Evolutionary conservation across 2,113 vertebrate species (phyloP).

Genomic region (Trematomus loennbergii): DNA sequence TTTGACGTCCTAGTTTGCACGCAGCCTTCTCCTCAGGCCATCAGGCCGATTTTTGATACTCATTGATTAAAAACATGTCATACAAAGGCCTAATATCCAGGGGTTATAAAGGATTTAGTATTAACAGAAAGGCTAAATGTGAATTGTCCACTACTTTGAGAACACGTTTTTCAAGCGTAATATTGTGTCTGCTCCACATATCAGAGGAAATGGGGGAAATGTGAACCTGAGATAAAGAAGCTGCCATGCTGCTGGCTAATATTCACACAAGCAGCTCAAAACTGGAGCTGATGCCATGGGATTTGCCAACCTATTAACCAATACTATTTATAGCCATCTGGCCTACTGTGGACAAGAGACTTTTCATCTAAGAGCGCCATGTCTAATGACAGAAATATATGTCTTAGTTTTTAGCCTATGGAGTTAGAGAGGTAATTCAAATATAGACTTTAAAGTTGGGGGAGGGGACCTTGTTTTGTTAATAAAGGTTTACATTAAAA

Average conservation of each 20-base stretch:
- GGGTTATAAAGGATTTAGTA: not conserved
- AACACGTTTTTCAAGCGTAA: not conserved
- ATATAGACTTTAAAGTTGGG: constrained; percentile 5
- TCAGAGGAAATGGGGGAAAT: not conserved
- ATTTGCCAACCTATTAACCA: constrained; percentile 74
- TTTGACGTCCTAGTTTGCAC: too few relatives aligned
- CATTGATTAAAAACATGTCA: not conserved
- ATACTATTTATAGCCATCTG: constrained; percentile 68
- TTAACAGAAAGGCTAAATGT: too few relatives aligned
- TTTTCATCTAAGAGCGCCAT: constrained; percentile 36
- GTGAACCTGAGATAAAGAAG: constrained; percentile 27
- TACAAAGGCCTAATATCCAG: not conserved
- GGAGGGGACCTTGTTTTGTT: not conserved
- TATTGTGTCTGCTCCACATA: constrained; percentile 15
- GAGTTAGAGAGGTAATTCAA: not conserved
- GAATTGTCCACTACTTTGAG: not conserved
- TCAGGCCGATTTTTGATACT: not conserved
- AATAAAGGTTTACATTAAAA: too few relatives aligned
- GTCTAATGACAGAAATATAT: constrained; percentile 46
- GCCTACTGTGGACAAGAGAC: constrained; percentile 61
- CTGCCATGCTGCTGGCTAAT: constrained; percentile 28
- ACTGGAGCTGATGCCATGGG: constrained; percentile 70
- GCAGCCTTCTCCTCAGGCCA: too few relatives aligned
- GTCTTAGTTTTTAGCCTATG: constrained; percentile 26
- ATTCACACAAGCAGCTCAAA: constrained; percentile 54